Evolutionary conservation across 2,888 invertebrate genomes (phyloP).

Genomic region (Hoplodrina ambigua): DNA sequence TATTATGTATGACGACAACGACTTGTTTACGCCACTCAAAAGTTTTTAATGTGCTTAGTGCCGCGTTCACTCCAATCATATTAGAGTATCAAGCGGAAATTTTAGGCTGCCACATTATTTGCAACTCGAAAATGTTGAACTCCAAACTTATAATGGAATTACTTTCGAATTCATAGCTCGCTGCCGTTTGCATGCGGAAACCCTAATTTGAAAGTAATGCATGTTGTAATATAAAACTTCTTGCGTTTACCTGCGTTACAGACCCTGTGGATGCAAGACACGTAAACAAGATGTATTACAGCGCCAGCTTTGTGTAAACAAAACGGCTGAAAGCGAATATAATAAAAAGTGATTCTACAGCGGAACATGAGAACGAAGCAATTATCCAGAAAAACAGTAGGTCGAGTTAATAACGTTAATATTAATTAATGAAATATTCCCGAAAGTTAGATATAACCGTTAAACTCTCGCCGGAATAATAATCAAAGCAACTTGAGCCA

Average conservation of each 20-base stretch:
- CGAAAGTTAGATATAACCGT: constrained; percentile 52
- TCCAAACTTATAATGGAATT: constrained; percentile 86
- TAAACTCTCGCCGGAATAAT: constrained; percentile 58
- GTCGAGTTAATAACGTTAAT: constrained; percentile 45
- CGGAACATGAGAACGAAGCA: constrained; percentile 25
- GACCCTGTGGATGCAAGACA: constrained; percentile 36
- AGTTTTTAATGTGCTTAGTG: constrained; percentile 79
- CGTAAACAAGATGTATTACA: constrained; percentile 35
- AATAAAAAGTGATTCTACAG: constrained; percentile 20
- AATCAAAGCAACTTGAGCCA: constrained; percentile 55
- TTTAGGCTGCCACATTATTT: constrained; percentile 79
- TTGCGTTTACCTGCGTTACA: constrained; percentile 41
- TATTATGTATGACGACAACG: constrained; percentile 45
- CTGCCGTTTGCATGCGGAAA: constrained; percentile 72
- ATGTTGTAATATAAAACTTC: constrained; percentile 65
- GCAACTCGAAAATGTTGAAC: constrained; percentile 79
- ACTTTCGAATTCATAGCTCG: constrained; percentile 83
- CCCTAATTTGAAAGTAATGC: constrained; percentile 71
- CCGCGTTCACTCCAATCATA: constrained; percentile 78
- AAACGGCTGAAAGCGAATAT: constrained; percentile 14
- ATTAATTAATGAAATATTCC: constrained; percentile 52
- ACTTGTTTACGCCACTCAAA: constrained; percentile 81
- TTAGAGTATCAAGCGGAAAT: constrained; percentile 81
- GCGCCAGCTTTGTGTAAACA: constrained; percentile 16
- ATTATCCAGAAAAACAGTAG: constrained; percentile 46